These are phyloP conservation scores for Hypocryptadius cinnamomeus DNA, from an alignment of 2,113 vertebrate species.

Conservation along the genomic window DNA sequence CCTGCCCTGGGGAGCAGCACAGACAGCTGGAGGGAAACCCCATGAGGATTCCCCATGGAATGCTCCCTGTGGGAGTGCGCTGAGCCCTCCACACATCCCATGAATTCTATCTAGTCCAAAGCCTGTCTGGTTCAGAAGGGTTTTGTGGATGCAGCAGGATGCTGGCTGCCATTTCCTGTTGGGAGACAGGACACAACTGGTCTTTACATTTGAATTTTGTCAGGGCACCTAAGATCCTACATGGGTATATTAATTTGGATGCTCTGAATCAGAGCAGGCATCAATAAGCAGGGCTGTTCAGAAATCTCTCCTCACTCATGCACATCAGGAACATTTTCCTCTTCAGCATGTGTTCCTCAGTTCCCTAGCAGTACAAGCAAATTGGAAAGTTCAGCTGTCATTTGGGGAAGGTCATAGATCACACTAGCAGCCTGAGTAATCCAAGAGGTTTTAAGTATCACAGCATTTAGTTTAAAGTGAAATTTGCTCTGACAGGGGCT, in stretches of 20 bases:
- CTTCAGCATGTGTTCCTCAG: conserved; percentile 61
- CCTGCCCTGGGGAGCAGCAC: rapidly evolving
- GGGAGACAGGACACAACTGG: neutral
- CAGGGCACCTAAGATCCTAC: neutral
- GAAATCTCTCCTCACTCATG: conserved; percentile 58
- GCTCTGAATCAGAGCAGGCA: neutral
- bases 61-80: neutral
- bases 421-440: conserved; percentile 72
- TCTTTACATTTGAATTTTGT: neutral
- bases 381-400: conserved; percentile 77
- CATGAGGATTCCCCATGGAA: neutral
- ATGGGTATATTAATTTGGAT: neutral
- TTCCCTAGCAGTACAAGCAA: conserved; percentile 65
- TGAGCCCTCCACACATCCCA: neutral
- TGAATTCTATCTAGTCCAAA: neutral
- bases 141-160: neutral
- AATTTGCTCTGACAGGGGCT: conserved; percentile 87
- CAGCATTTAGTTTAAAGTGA: conserved; percentile 78
- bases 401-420: conserved; percentile 76
- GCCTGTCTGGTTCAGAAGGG: neutral
- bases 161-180: neutral
- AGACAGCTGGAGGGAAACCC: neutral
- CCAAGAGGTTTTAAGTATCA: conserved; percentile 78
- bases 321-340: conserved; percentile 66
- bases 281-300: conserved; percentile 21